Conservation (phyloP, 2,888 invertebrate genomes). For the Chloromyia formosa region DNA sequence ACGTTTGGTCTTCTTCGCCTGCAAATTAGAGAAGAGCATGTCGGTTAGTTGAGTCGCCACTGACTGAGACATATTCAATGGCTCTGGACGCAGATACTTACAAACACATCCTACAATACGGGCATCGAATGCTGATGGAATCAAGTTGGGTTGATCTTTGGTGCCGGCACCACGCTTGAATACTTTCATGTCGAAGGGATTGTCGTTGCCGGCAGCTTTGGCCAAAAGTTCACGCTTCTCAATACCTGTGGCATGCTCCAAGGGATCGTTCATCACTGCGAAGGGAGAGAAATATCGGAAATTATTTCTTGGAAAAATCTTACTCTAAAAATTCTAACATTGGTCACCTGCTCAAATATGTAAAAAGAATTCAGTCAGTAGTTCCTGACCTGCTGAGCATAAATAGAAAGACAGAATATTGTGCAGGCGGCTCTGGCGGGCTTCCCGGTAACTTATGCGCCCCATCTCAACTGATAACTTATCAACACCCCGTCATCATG, state of each 20-base stretch:
- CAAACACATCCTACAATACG: constrained; percentile 96
- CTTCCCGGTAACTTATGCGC: too few species aligned
- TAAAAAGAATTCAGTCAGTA: too few species aligned
- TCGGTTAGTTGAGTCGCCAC: neutral
- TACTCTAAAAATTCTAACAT: too few species aligned
- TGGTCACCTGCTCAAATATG: too few species aligned
- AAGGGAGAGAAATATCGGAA: constrained; percentile 43
- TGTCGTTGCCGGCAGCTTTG: constrained; percentile 85
- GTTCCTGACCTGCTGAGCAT: too few species aligned
- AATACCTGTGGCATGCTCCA: constrained; percentile 93
- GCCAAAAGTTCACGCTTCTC: constrained; percentile 91
- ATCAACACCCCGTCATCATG: too few species aligned
- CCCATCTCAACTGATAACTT: too few species aligned
- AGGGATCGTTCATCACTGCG: constrained; percentile 83
- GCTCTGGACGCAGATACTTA: constrained; percentile 63
- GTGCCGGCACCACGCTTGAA: constrained; percentile 84
- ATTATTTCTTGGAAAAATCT: too few species aligned
- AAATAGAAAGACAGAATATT: too few species aligned
- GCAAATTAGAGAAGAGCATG: constrained; percentile 53
- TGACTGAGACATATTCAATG: neutral
- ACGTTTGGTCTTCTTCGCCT: constrained; percentile 89
- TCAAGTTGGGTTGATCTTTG: constrained; percentile 83
- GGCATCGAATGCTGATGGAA: constrained; percentile 89
- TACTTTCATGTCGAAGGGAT: constrained; percentile 86
- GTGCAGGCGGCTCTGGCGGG: too few species aligned